These are phyloP conservation scores for Scatophagus argus DNA, from an alignment of 2,113 vertebrate genomes.

Conservation along the genomic window DNA sequence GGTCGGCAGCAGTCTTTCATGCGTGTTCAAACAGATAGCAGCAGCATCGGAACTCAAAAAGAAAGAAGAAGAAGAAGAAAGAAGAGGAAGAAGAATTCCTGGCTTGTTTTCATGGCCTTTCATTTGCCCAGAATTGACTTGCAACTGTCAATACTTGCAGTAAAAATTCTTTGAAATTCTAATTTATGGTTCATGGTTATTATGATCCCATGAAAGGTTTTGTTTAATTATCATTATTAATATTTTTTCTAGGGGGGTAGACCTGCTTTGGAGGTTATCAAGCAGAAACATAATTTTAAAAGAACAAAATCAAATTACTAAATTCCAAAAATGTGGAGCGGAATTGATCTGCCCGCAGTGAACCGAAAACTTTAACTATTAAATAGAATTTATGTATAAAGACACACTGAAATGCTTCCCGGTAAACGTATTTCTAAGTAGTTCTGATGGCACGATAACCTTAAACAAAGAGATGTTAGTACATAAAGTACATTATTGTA, in stretches of 20 bases:
- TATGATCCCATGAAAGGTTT: constrained; percentile 28
- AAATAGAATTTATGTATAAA: constrained; percentile 1
- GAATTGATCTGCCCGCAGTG: constrained; percentile 24
- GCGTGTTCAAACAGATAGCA: constrained; percentile 77
- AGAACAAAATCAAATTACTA: constrained; percentile 46
- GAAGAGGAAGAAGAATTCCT: constrained; percentile 46
- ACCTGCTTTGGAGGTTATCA: constrained; percentile 51
- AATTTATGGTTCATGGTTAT: constrained; percentile 73
- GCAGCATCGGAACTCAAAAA: constrained; percentile 30
- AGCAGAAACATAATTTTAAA: constrained; percentile 54
- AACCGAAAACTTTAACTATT: constrained; percentile 42
- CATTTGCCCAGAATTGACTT: constrained; percentile 66
- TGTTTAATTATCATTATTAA: no score
- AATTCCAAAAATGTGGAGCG: constrained; percentile 31
- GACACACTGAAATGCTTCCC: background rate
- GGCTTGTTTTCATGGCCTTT: constrained; percentile 59
- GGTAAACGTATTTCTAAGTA: background rate
- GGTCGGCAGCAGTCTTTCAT: constrained; percentile 68
- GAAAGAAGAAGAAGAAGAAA: background rate
- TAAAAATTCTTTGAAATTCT: constrained; percentile 73
- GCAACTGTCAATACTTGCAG: constrained; percentile 72
- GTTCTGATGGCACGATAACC: no score
- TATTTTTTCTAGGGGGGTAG: constrained; percentile 1
- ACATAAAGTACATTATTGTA: background rate
- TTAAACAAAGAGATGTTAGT: no score